phyloP scores from a whole-genome alignment of 2,888 invertebrate genomes.

The Alviniconcha strummeri region DNA sequence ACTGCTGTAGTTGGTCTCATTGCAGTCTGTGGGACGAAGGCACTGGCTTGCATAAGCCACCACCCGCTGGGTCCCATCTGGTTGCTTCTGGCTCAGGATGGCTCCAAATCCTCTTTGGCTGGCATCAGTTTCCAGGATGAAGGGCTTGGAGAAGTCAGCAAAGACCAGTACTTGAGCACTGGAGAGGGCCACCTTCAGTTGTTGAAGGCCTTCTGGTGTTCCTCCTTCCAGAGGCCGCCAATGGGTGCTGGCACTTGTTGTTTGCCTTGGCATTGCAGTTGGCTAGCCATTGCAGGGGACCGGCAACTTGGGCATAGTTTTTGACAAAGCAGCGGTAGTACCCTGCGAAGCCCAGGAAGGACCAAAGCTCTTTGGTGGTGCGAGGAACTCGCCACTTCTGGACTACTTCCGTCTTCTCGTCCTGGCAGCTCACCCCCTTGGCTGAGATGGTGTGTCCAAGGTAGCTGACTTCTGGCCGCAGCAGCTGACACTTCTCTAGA shows the following conservation, averaged over 20 bases:
- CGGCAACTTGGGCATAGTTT: background rate
- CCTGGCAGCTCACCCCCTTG: constrained; percentile 38
- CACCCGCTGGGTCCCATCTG: no score
- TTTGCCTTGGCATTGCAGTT: background rate
- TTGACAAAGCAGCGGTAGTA: constrained; percentile 16
- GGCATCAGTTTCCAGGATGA: constrained; percentile 35
- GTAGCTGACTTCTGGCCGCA: constrained; percentile 36
- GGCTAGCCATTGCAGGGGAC: background rate
- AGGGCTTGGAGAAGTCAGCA: constrained; percentile 36
- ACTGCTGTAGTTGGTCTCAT: no score
- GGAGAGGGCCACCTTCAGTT: constrained; percentile 21
- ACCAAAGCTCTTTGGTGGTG: constrained; percentile 37
- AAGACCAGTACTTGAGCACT: constrained; percentile 30
- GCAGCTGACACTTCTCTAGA: constrained; percentile 40
- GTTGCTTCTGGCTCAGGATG: no score
- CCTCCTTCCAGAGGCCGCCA: background rate
- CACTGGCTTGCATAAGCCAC: no score
- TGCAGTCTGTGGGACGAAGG: no score
- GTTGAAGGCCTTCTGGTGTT: constrained; percentile 28
- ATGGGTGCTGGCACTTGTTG: background rate
- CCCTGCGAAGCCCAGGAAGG: constrained; percentile 11
- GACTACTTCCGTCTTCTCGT: constrained; percentile 32
- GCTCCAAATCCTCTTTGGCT: no score
- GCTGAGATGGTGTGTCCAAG: constrained; percentile 43
- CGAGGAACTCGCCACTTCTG: constrained; percentile 35